Percentiles rank a stretch among this genome's conserved stretches.
These are phyloP conservation scores for Oncorhynchus keta DNA, from an alignment of 2,113 vertebrate genomes.

Conservation along the genomic window DNA sequence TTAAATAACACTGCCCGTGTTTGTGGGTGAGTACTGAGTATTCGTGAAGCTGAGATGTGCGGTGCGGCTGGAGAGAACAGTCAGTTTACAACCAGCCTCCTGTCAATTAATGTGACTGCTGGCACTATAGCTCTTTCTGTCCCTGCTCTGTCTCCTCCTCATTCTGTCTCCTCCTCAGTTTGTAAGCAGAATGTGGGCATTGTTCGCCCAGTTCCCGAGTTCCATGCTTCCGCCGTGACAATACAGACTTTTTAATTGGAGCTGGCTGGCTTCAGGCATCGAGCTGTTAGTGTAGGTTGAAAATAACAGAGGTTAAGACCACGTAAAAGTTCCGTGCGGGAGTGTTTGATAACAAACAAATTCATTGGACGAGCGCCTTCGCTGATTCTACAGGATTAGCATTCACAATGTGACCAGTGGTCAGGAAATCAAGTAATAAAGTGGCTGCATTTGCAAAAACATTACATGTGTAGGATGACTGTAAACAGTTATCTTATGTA, in stretches of 20 bases:
- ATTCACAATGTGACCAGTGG: too few relatives aligned
- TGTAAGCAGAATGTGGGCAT: constrained; percentile 58
- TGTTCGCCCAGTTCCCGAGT: constrained; percentile 42
- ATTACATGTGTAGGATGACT: too few relatives aligned
- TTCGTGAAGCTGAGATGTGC: neutral
- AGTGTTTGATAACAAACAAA: too few relatives aligned
- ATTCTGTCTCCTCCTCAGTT: constrained; percentile 13
- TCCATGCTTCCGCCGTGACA: constrained; percentile 47
- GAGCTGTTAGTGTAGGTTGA: constrained; percentile 8
- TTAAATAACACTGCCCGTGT: neutral
- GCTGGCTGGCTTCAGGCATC: constrained; percentile 38
- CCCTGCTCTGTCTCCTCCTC: neutral
- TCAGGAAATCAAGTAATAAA: too few relatives aligned
- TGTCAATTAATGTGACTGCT: constrained; percentile 16
- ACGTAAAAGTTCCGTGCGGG: too few relatives aligned
- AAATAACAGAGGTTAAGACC: too few relatives aligned
- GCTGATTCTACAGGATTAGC: too few relatives aligned
- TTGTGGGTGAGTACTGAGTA: neutral
- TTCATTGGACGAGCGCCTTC: too few relatives aligned
- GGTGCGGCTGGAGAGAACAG: neutral
- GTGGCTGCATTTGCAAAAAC: too few relatives aligned
- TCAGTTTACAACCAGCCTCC: neutral
- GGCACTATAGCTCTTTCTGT: neutral
- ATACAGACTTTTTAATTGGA: constrained; percentile 50
- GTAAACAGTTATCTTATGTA: too few relatives aligned